Evolutionary conservation across 1,140 invertebrate species (phyloP).

Genomic region (Condylostylus longicornis): DNA sequence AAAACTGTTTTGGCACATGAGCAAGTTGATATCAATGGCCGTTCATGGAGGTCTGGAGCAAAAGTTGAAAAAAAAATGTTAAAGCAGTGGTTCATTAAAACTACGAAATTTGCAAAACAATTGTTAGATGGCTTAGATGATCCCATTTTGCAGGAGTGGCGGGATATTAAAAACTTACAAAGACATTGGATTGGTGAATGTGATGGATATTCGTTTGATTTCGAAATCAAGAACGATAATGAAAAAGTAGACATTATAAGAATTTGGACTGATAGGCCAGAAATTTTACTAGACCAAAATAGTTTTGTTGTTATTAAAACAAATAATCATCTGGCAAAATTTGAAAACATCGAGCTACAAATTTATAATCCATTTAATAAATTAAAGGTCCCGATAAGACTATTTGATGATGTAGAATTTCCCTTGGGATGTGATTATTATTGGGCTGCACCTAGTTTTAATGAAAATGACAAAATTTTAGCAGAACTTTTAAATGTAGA

Average conservation of each 20-base stretch:
- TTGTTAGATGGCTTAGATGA: slow-evolving; percentile 57
- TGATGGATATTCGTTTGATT: slow-evolving; percentile 68
- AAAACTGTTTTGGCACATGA: slow-evolving; percentile 95
- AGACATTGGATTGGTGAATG: slow-evolving; percentile 92
- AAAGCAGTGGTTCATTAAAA: slow-evolving; percentile 91
- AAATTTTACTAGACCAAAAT: slow-evolving; percentile 51
- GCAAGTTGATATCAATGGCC: slow-evolving; percentile 84
- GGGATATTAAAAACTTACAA: slow-evolving; percentile 80
- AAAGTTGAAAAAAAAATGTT: slow-evolving; percentile 79
- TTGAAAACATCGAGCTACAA: slow-evolving; percentile 30
- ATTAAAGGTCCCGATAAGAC: slow-evolving; percentile 43
- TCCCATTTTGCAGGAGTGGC: slow-evolving; percentile 54
- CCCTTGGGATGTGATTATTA: slow-evolving; percentile 46
- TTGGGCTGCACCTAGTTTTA: slow-evolving; percentile 45
- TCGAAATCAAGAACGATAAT: slow-evolving; percentile 26
- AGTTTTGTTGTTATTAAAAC: slow-evolving; percentile 42
- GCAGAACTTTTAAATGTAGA: slow-evolving; percentile 25
- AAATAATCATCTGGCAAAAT: slow-evolving; percentile 36
- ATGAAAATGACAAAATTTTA: slow-evolving; percentile 39
- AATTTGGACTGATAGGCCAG: slow-evolving; percentile 66
- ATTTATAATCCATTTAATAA: slow-evolving; percentile 63
- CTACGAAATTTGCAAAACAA: slow-evolving; percentile 75
- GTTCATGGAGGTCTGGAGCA: slow-evolving; percentile 93
- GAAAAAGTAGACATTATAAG: slow-evolving; percentile 34
- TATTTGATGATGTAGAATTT: slow-evolving; percentile 46